Evolutionary conservation across 2,888 invertebrate species (phyloP).

Genomic region (Stenotaenia linearis): DNA sequence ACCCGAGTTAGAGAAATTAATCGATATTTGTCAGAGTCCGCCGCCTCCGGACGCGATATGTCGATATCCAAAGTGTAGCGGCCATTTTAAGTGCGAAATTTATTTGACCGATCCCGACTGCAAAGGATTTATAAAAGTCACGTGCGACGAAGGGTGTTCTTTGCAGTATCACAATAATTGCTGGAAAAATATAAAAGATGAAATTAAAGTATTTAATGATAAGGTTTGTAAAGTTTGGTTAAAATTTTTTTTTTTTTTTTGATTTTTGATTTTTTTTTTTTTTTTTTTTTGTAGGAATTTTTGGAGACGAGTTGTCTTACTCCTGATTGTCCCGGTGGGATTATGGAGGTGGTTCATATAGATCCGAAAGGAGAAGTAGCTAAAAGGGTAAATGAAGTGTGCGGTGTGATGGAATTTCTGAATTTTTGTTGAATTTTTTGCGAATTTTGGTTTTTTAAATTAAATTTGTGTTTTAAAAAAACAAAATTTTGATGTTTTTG

Average conservation of each 20-base stretch:
- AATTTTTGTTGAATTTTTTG: too few relatives aligned
- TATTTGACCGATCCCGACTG: constrained; percentile 28
- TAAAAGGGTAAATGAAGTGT: not conserved
- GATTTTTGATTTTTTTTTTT: not conserved
- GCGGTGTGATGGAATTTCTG: too few relatives aligned
- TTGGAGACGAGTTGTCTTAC: not conserved
- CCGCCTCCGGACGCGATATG: constrained; percentile 7
- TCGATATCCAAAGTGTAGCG: not conserved
- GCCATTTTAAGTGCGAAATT: not conserved
- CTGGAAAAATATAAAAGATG: constrained; percentile 26
- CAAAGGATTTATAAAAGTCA: not conserved
- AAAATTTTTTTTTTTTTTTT: not conserved
- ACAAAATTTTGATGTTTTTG: too few relatives aligned
- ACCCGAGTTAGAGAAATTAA: not conserved
- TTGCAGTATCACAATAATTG: constrained; percentile 12
- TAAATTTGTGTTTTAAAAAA: too few relatives aligned
- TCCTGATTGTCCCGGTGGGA: not conserved
- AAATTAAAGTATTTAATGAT: not conserved
- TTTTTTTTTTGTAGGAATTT: not conserved
- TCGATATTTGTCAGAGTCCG: not conserved
- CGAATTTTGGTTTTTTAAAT: too few relatives aligned
- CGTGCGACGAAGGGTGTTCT: not conserved
- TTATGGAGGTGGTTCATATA: not conserved
- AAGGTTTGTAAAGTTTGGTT: not conserved
- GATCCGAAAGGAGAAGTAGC: not conserved